Percentiles rank a stretch among this genome's conserved stretches.
These are phyloP conservation scores for Acinonyx jubatus DNA, from an alignment of 2,113 vertebrate species.

Conservation along the genomic window DNA sequence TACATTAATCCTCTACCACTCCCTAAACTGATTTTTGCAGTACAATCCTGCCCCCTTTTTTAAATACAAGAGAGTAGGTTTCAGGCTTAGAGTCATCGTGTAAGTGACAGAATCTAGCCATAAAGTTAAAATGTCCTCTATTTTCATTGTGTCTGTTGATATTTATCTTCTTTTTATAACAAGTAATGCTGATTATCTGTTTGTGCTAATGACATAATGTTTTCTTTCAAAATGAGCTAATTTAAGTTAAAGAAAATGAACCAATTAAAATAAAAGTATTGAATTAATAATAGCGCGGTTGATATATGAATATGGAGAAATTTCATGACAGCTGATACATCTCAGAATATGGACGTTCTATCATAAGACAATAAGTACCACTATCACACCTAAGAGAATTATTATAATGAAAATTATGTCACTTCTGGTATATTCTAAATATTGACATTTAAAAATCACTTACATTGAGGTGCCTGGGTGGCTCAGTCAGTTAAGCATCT, in stretches of 20 bases:
- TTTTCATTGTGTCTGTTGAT: constrained; percentile 39
- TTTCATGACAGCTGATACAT: background rate
- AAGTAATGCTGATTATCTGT: constrained; percentile 23
- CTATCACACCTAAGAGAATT: constrained; percentile 14
- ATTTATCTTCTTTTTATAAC: background rate
- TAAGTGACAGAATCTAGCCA: background rate
- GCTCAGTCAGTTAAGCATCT: no score
- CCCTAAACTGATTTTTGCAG: background rate
- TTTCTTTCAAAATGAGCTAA: constrained; percentile 18
- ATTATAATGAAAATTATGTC: background rate
- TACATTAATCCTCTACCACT: background rate
- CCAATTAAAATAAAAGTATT: background rate
- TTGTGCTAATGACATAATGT: background rate
- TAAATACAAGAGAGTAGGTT: background rate
- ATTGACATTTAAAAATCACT: constrained; percentile 23
- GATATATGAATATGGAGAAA: background rate
- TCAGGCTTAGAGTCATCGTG: background rate
- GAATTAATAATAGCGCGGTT: background rate
- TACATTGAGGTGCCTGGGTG: no score
- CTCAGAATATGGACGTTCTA: background rate
- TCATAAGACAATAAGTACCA: background rate
- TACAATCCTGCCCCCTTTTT: background rate
- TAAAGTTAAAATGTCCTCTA: background rate
- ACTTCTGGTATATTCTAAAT: constrained; percentile 8
- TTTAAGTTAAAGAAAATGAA: background rate